phyloP scores from a whole-genome alignment of 2,888 invertebrate species.

The Hesperia comma region DNA sequence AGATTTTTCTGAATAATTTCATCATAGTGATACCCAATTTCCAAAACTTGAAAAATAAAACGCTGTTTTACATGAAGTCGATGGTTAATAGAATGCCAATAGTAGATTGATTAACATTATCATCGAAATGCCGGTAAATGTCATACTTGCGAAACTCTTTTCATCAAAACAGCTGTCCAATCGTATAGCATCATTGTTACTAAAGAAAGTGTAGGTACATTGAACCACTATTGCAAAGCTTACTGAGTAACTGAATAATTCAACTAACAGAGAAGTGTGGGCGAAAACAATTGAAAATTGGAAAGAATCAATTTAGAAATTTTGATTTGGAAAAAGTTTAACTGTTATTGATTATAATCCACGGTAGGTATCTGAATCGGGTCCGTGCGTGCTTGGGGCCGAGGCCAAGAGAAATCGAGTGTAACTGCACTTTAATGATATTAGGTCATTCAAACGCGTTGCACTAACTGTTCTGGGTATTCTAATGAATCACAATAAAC shows the following conservation, averaged over 20 bases:
- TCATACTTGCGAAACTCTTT: not conserved
- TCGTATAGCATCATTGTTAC: not conserved
- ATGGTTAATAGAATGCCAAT: not conserved
- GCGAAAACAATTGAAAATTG: conserved; percentile 2
- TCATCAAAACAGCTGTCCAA: not conserved
- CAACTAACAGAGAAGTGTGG: not conserved
- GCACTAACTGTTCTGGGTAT: conserved; percentile 13
- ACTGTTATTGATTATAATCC: conserved; percentile 30
- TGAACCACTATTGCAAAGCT: too few species aligned
- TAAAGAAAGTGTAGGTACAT: not conserved
- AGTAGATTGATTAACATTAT: too few species aligned
- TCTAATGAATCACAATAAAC: conserved; percentile 20
- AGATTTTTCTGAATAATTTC: too few species aligned
- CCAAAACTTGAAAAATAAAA: too few species aligned
- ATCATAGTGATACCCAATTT: too few species aligned
- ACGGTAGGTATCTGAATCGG: conserved; percentile 40
- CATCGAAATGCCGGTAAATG: not conserved
- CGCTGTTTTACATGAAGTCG: not conserved
- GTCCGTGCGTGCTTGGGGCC: conserved; percentile 64
- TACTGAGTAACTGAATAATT: too few species aligned
- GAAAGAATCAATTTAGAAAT: conserved; percentile 19
- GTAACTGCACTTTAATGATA: conserved; percentile 45
- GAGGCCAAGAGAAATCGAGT: conserved; percentile 78
- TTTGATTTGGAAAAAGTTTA: conserved; percentile 19
- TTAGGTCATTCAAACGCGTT: conserved; percentile 33